Evolutionary conservation across 2,888 invertebrate genomes (phyloP), one percentile per base, ranked within the genome.

Genomic region (Carterocephalus palaemon): DNA sequence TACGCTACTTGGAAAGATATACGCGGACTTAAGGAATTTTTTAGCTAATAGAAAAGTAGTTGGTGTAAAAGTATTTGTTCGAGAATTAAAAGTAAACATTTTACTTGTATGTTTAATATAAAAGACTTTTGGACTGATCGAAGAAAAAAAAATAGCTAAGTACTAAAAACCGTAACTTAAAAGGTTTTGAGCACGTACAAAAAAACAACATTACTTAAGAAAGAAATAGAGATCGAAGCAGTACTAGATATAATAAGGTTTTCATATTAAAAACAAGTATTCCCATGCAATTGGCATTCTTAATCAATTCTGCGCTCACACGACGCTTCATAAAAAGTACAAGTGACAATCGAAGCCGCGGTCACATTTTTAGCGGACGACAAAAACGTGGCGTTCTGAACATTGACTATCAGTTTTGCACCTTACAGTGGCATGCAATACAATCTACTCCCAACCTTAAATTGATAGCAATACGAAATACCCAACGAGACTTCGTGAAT

Each of bases 1-100:
- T 26, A 28, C 52, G 60, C 67, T 75, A 70, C 72, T 36, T 40
- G 55, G 72, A 74, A 74, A 70, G 65, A 70, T 65, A 70, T 69
- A 74, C 65, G 55, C 49, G 47, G 49, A 48, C 45, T 78, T 74
- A 72, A 55, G 52, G 75, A 77, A 78, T 20, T 23, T 64, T 54
- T 42, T 55, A 59, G 57, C 36, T 52, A 48, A 49, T 19, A 42
- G 42, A 46, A 40, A 55, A 53, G n/a, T n/a, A n/a, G n/a, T n/a
- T 26, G 12, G 13, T 7, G 12, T 5, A 7, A 2, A 2, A 26
- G 12, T 1, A 12, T 56, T 58, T 41, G 42, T 26, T 7, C 26
- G 2, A 2, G 12, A 6, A 26, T n/a, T n/a, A n/a, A n/a, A n/a
- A n/a, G n/a, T n/a, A n/a, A n/a, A n/a, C n/a, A n/a, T n/a, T n/a